These are phyloP conservation scores for Halcyon badia DNA, from an alignment of 2,797 vertebrate species.

Conservation along the genomic window DNA sequence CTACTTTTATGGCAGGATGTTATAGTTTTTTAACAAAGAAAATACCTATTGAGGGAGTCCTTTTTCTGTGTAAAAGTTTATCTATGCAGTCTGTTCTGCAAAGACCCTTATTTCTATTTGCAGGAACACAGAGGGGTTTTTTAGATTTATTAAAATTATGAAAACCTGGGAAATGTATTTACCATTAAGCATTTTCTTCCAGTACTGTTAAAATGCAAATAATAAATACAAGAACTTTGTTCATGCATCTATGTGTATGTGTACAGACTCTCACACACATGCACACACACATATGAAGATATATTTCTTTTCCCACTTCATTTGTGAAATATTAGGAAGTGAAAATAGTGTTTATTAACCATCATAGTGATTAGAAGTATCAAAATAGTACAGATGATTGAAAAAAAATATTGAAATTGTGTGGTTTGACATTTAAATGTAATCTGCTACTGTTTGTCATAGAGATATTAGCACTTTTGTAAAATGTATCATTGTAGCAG, in stretches of 20 bases:
- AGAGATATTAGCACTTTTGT: constrained; percentile 77
- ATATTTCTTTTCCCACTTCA: constrained; percentile 13
- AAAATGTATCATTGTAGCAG: constrained; percentile 78
- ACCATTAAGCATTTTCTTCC: background rate
- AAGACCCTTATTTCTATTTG: background rate
- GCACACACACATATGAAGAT: background rate
- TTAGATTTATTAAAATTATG: background rate
- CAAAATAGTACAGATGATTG: constrained; percentile 21
- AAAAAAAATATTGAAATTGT: constrained; percentile 4
- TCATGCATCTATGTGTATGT: background rate
- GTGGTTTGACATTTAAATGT: constrained; percentile 69
- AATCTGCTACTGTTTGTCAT: constrained; percentile 73
- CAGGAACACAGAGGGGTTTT: background rate
- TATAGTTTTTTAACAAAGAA: background rate
- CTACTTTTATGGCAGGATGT: background rate
- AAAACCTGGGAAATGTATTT: constrained; percentile 4
- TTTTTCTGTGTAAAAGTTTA: constrained; percentile 36
- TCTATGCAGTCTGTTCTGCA: background rate
- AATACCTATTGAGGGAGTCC: background rate
- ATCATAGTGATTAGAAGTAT: constrained; percentile 48
- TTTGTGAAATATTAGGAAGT: constrained; percentile 36
- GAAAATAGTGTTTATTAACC: constrained; percentile 52
- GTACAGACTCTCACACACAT: background rate
- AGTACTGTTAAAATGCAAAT: constrained; percentile 3
- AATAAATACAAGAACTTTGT: constrained; percentile 15